These are phyloP conservation scores for Tanytarsus gracilentus DNA, from an alignment of 2,888 invertebrate genomes.

Conservation along the genomic window DNA sequence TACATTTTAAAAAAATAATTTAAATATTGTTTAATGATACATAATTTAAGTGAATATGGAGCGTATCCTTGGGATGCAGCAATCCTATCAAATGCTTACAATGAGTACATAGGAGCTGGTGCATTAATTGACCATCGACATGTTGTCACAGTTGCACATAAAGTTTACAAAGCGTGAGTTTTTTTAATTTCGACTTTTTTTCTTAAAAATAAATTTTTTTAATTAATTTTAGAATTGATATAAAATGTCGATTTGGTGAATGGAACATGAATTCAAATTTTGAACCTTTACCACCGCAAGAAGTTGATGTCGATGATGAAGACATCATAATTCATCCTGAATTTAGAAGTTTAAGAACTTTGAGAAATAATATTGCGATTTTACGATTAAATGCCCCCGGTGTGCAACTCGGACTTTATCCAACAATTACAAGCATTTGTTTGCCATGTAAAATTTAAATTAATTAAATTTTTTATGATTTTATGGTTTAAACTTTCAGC, in stretches of 20 bases:
- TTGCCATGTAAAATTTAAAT: constrained; percentile 41
- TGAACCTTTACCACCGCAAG: constrained; percentile 52
- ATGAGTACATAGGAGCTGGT: constrained; percentile 63
- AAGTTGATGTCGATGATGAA: constrained; percentile 46
- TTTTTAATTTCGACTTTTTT: neutral
- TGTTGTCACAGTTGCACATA: constrained; percentile 66
- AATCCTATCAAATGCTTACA: constrained; percentile 47
- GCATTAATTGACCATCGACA: constrained; percentile 58
- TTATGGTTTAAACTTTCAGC: neutral
- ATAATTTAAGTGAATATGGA: constrained; percentile 44
- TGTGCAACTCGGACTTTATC: constrained; percentile 48
- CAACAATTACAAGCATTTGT: constrained; percentile 55
- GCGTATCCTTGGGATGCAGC: constrained; percentile 67
- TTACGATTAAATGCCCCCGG: constrained; percentile 52
- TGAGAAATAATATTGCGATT: constrained; percentile 75
- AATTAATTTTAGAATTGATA: constrained; percentile 32
- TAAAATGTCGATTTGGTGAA: constrained; percentile 65
- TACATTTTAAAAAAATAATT: constrained; percentile 32
- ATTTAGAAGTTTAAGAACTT: constrained; percentile 55
- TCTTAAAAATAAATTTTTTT: neutral
- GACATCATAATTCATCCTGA: constrained; percentile 52
- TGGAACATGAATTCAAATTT: constrained; percentile 60
- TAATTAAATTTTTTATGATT: neutral
- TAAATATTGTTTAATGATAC: neutral
- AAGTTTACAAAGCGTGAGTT: constrained; percentile 53